Percentiles rank a stretch among this genome's conserved stretches.
These are phyloP conservation scores for Chrysomallon squamiferum DNA, from an alignment of 1,140 invertebrate genomes.

Conservation along the genomic window DNA sequence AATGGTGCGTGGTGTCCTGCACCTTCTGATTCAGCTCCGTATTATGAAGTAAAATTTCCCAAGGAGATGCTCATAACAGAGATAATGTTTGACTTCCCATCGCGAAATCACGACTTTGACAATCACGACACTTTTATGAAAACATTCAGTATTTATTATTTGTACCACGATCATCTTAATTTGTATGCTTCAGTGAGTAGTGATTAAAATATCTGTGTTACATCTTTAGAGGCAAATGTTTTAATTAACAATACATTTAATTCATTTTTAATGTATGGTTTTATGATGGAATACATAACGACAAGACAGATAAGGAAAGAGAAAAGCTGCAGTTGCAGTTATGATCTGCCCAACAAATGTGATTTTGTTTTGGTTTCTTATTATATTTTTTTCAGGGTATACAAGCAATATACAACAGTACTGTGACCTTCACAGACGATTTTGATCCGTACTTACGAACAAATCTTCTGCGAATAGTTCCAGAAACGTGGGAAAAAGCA, in stretches of 20 bases:
- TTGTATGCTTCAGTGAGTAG: no score
- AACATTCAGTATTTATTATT: conserved; percentile 16
- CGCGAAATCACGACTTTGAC: background rate
- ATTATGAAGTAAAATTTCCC: conserved; percentile 17
- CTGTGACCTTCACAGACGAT: conserved; percentile 8
- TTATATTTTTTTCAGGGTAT: conserved; percentile 11
- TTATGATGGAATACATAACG: no score
- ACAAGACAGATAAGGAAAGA: no score
- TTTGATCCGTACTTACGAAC: conserved; percentile 13
- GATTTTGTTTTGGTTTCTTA: no score
- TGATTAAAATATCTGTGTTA: no score
- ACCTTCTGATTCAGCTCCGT: conserved; percentile 9
- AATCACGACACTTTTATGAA: conserved; percentile 17
- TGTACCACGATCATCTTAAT: conserved; percentile 6
- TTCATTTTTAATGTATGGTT: no score
- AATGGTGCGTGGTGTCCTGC: conserved; percentile 26
- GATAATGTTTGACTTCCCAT: conserved; percentile 14
- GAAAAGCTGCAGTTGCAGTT: no score
- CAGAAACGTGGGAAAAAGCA: conserved; percentile 9
- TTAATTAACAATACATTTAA: no score
- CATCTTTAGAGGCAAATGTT: no score
- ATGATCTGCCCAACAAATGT: no score
- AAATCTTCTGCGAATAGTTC: conserved; percentile 13
- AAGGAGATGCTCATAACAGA: conserved; percentile 9
- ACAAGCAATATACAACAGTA: conserved; percentile 19